Conservation (phyloP, 2,113 vertebrate species). For the Eclectus roratus region DNA sequence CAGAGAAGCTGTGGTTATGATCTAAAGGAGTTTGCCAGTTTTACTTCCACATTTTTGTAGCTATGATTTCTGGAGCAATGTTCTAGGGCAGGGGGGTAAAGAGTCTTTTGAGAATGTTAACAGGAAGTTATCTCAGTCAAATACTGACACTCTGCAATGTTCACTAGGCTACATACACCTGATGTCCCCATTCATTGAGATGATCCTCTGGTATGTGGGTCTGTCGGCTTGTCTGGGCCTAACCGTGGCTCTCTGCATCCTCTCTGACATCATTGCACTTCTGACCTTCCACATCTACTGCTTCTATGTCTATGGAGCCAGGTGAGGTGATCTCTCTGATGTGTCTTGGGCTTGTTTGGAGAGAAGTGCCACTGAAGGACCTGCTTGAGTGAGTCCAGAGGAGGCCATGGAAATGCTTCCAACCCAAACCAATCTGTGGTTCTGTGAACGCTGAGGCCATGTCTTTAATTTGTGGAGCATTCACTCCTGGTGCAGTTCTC, state of each 20-base stretch:
- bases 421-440: neutral
- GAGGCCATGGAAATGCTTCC: neutral
- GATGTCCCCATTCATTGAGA: conserved; percentile 93
- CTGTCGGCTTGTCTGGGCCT: conserved; percentile 91
- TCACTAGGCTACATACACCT: conserved; percentile 92
- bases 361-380: neutral
- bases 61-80: neutral
- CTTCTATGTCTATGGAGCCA: conserved; percentile 98
- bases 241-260: conserved; percentile 89
- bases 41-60: neutral
- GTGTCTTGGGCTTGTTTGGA: neutral
- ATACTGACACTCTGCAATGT: neutral
- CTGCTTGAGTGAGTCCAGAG: neutral
- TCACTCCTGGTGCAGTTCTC: neutral
- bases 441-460: neutral
- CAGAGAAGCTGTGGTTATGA: neutral
- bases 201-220: conserved; percentile 94
- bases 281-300: conserved; percentile 99
- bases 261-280: conserved; percentile 91
- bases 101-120: neutral
- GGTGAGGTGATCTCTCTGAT: conserved; percentile 70
- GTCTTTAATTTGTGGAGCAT: neutral
- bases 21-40: neutral
- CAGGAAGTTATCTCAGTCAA: neutral
- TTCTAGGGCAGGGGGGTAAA: accelerated